phyloP scores from a whole-genome alignment of 2,888 invertebrate species.

The Cancer borealis region DNA sequence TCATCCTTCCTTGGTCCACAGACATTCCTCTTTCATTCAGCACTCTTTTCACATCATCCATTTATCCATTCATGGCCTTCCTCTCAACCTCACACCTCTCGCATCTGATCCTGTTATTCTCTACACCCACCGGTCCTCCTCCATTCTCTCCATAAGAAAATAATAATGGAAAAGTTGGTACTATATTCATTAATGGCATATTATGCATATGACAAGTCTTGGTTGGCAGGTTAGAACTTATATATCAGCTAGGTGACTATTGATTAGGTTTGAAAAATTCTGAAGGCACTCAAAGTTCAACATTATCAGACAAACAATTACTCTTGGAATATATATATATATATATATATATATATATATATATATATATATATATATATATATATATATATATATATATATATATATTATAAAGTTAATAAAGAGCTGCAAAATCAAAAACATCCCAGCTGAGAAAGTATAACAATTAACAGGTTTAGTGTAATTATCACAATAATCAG shows the following conservation, averaged over 20 bases:
- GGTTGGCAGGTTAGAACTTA: background rate
- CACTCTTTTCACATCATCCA: too few species aligned
- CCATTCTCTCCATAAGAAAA: background rate
- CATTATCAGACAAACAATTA: background rate
- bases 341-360: too few species aligned
- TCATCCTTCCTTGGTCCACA: too few species aligned
- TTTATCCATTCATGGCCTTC: too few species aligned
- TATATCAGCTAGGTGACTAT: background rate
- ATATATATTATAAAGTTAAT: background rate
- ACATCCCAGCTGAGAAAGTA: constrained; percentile 36
- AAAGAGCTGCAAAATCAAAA: background rate
- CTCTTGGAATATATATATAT: background rate
- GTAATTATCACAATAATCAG: constrained; percentile 53
- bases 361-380: too few species aligned
- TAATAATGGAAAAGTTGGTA: background rate
- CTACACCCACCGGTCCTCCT: too few species aligned
- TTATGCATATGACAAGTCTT: background rate
- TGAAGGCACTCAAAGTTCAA: constrained; percentile 33
- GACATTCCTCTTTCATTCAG: too few species aligned
- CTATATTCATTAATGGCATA: background rate
- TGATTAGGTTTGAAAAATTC: background rate
- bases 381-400: too few species aligned
- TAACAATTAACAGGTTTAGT: constrained; percentile 50
- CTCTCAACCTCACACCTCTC: too few species aligned
- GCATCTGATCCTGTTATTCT: too few species aligned